A percentile compares a stretch with the other conserved stretches of the same genome.
phyloP scores from a whole-genome alignment of 2,113 vertebrate species.

The Rattus norvegicus region DNA sequence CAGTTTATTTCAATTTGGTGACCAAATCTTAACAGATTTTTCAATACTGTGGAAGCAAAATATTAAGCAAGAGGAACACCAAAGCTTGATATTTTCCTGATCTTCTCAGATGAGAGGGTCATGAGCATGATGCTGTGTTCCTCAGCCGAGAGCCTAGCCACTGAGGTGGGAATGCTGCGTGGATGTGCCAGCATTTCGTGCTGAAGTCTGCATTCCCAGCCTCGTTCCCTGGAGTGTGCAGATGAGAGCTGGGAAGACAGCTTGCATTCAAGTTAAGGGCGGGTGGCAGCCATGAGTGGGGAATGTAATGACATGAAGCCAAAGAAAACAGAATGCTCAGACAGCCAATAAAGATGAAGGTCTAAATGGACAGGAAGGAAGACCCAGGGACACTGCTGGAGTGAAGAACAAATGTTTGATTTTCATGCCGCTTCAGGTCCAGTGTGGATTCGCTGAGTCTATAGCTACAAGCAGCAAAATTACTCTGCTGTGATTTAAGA shows the following conservation, averaged over 20 bases:
- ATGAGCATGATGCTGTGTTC: not conserved
- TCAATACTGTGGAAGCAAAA: not conserved
- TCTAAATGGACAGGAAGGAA: conserved; percentile 7
- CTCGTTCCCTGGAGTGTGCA: not conserved
- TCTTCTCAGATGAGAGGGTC: not conserved
- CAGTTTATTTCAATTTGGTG: conserved; percentile 18
- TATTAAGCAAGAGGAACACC: not conserved
- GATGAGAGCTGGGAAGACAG: not conserved
- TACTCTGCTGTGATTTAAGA: conserved; percentile 25
- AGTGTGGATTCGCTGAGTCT: not conserved
- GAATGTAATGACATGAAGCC: not conserved
- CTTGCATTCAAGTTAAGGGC: conserved; percentile 31
- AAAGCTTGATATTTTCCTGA: not conserved
- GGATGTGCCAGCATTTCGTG: not conserved
- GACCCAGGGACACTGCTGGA: not conserved
- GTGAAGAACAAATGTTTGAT: conserved; percentile 14
- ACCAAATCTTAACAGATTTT: not conserved
- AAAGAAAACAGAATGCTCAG: conserved; percentile 60
- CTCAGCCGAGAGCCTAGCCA: not conserved
- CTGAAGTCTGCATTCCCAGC: not conserved
- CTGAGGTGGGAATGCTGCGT: not conserved
- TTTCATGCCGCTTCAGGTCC: not conserved
- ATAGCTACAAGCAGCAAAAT: not conserved
- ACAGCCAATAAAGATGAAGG: conserved; percentile 17
- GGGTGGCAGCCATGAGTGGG: not conserved